Percentiles rank a stretch among this genome's conserved stretches.
These are phyloP conservation scores for Acanthochromis polyacanthus DNA, from an alignment of 2,113 vertebrate genomes.

Conservation along the genomic window DNA sequence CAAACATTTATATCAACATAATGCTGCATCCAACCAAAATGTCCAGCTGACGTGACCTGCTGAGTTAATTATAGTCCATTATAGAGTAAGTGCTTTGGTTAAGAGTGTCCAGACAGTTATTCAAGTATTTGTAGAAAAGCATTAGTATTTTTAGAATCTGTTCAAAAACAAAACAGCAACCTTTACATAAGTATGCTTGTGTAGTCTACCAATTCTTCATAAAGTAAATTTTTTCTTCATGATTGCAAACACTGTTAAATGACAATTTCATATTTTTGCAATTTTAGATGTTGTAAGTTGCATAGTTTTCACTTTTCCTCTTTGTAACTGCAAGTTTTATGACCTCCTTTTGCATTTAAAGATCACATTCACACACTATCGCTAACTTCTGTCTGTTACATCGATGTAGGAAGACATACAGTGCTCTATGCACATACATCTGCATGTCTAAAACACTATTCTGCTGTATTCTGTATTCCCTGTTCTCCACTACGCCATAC, in stretches of 20 bases:
- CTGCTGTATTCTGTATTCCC: conserved; percentile 12
- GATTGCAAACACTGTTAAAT: neutral
- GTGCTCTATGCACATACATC: conserved; percentile 26
- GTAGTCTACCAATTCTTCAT: too few relatives aligned
- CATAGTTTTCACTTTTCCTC: neutral
- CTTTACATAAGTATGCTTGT: too few relatives aligned
- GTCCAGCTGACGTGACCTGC: neutral
- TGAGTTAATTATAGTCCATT: neutral
- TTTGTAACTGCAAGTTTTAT: neutral
- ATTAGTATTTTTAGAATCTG: too few relatives aligned
- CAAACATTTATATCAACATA: neutral
- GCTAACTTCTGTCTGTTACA: neutral
- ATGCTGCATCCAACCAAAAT: neutral
- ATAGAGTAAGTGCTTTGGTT: neutral
- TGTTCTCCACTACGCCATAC: neutral
- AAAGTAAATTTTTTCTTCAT: neutral
- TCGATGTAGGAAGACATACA: neutral
- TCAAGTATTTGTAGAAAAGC: too few relatives aligned
- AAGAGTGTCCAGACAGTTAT: too few relatives aligned
- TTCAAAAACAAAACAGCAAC: too few relatives aligned
- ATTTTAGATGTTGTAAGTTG: neutral
- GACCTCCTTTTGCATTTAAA: neutral
- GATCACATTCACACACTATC: neutral
- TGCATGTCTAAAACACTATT: conserved; percentile 42
- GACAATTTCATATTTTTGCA: too few relatives aligned